phyloP scores from a whole-genome alignment of 2,888 invertebrate species.

The Liopterus haemorrhoidalis region DNA sequence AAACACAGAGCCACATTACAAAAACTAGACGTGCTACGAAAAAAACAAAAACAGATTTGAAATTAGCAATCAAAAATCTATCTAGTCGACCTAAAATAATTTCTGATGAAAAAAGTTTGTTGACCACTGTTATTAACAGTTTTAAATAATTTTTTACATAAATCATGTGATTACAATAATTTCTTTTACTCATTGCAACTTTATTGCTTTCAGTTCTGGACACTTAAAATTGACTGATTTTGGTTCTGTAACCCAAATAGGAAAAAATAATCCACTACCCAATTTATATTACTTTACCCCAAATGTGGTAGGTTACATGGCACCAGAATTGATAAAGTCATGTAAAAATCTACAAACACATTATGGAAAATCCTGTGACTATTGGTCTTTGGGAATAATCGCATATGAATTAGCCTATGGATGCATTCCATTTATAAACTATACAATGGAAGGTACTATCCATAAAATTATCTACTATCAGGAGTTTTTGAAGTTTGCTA shows the following conservation, averaged over 20 bases:
- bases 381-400: constrained; percentile 82
- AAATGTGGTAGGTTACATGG: constrained; percentile 83
- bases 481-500: constrained; percentile 47
- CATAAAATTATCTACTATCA: no score
- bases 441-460: no score
- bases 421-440: constrained; percentile 61
- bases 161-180: background rate
- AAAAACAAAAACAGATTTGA: no score
- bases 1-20: no score
- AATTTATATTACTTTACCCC: constrained; percentile 55
- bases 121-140: no score
- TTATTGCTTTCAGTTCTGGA: constrained; percentile 68
- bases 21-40: no score
- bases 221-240: constrained; percentile 82
- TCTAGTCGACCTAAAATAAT: no score
- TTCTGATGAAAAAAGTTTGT: no score
- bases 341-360: no score
- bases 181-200: no score
- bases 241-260: constrained; percentile 73
- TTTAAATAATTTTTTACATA: background rate
- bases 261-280: constrained; percentile 54
- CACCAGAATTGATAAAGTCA: constrained; percentile 75
- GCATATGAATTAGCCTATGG: constrained; percentile 77
- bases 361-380: no score
- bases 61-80: no score